Percentiles rank a stretch among this genome's conserved stretches.
Conservation (phyloP, 2,113 vertebrate species). For the Dipodomys ordii region DNA sequence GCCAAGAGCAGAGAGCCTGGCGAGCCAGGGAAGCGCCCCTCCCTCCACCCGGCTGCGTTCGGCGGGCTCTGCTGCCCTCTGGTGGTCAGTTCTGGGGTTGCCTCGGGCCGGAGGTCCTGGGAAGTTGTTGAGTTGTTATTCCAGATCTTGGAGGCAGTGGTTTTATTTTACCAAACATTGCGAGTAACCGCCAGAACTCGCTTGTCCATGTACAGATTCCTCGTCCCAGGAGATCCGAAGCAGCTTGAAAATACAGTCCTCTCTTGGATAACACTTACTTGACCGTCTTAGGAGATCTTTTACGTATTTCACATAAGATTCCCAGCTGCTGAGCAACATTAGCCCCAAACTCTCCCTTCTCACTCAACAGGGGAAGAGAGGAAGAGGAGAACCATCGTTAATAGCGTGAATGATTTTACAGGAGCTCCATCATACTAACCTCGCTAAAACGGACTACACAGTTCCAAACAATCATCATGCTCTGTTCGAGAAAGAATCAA, state of each 20-base stretch:
- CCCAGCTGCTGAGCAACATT: neutral
- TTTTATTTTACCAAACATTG: slow-evolving; percentile 4
- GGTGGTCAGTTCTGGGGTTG: neutral
- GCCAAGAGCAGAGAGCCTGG: no score
- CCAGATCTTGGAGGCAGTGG: no score
- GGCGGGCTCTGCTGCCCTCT: slow-evolving; percentile 54
- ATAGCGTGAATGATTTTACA: neutral
- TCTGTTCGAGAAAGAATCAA: neutral
- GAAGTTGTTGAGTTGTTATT: no score
- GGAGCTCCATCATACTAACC: neutral
- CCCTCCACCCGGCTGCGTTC: fast-evolving
- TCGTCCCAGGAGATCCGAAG: neutral
- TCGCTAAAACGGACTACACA: neutral
- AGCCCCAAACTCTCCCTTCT: neutral
- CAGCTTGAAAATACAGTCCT: neutral
- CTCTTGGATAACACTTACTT: slow-evolving; percentile 20
- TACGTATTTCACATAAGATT: neutral
- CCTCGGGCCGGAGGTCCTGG: neutral
- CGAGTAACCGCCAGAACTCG: neutral
- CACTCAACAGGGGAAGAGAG: neutral
- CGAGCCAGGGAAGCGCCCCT: no score
- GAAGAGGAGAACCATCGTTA: neutral
- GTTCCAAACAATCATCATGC: neutral
- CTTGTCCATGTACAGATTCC: neutral
- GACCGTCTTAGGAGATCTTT: neutral